phyloP scores from a whole-genome alignment of 2,888 invertebrate species.

The Lampropteryx suffumata region DNA sequence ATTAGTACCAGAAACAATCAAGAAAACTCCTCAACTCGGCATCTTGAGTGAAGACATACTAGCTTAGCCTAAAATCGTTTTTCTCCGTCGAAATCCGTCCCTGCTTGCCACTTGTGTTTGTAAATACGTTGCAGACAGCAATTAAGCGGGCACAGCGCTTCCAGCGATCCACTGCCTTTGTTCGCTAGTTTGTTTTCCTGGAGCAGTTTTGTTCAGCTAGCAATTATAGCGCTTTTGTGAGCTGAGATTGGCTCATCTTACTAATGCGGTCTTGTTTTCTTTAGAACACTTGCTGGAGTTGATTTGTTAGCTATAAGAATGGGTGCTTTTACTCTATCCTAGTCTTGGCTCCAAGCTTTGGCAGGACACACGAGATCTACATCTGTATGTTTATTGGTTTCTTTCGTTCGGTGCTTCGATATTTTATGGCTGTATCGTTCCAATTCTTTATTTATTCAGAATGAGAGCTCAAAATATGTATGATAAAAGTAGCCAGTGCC shows the following conservation, averaged over 20 bases:
- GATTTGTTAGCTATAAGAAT: conserved; percentile 1
- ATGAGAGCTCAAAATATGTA: not conserved
- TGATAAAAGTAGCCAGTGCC: not conserved
- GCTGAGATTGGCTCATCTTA: conserved; percentile 20
- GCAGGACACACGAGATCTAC: not conserved
- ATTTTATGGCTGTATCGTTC: conserved; percentile 4
- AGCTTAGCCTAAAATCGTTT: conserved; percentile 6
- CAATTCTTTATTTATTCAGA: conserved; percentile 1
- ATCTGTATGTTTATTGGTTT: not conserved
- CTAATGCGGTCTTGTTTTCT: conserved; percentile 15
- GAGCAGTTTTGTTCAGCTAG: conserved; percentile 18
- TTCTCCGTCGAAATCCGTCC: conserved; percentile 10
- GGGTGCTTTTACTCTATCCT: not conserved
- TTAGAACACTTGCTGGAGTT: not conserved
- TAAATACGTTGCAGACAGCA: conserved; percentile 37
- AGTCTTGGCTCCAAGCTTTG: not conserved
- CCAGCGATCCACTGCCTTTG: conserved; percentile 19
- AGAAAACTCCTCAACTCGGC: not conserved
- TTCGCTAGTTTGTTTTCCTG: conserved; percentile 17
- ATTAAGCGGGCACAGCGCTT: conserved; percentile 30
- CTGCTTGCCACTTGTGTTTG: conserved; percentile 33
- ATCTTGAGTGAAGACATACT: not conserved
- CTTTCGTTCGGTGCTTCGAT: not conserved
- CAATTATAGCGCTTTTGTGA: conserved; percentile 25
- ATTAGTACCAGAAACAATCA: not conserved